These are phyloP conservation scores for Percopsis transmontana DNA, from an alignment of 2,113 vertebrate species.

Conservation along the genomic window DNA sequence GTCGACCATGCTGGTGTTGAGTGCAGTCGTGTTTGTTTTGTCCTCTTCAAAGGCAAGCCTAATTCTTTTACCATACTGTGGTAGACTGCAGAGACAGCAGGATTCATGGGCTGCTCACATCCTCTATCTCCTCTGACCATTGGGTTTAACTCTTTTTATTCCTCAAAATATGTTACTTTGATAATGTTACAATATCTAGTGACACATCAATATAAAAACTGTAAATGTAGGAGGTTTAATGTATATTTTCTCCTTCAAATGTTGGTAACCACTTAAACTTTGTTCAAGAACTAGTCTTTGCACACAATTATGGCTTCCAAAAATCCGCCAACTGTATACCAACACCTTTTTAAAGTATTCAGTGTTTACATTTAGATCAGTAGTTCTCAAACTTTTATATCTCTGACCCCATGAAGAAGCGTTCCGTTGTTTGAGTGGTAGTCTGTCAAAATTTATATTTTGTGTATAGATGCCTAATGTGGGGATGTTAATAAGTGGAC, in stretches of 20 bases:
- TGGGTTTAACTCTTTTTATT: conserved; percentile 55
- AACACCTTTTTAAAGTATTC: no score
- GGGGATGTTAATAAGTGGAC: no score
- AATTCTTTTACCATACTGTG: conserved; percentile 83
- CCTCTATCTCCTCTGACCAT: conserved; percentile 58
- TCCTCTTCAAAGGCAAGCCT: conserved; percentile 78
- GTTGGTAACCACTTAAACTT: not conserved
- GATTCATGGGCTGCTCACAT: conserved; percentile 65
- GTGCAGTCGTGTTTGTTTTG: conserved; percentile 81
- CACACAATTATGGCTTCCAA: not conserved
- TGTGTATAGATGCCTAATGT: no score
- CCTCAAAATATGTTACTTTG: not conserved
- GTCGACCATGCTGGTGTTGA: conserved; percentile 66
- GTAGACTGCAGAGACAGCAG: conserved; percentile 61
- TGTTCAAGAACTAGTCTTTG: not conserved
- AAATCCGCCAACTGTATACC: no score
- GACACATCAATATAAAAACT: not conserved
- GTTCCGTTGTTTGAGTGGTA: no score
- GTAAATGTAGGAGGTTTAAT: not conserved
- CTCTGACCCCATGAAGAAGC: no score
- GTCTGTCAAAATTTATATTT: no score
- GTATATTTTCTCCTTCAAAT: no score
- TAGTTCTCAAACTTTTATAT: no score
- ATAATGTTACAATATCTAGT: no score
- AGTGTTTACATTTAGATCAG: no score